Conservation (phyloP, 2,113 vertebrate genomes). For the Ammodytes marinus region DNA sequence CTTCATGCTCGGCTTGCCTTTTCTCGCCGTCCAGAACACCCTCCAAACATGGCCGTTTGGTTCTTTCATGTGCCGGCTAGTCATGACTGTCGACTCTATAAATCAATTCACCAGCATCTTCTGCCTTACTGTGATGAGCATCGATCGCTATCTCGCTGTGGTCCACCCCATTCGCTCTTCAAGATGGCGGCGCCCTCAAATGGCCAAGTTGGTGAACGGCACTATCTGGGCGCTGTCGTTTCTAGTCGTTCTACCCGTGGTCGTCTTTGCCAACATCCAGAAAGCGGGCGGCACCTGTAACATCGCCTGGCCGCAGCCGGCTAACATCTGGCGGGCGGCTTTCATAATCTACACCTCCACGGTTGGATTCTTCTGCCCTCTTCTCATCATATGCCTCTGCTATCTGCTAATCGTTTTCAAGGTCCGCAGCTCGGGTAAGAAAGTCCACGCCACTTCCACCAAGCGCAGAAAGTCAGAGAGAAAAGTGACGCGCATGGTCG, state of each 20-base stretch:
- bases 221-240: conserved; percentile 92
- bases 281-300: conserved; percentile 90
- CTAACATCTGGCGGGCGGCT: conserved; percentile 87
- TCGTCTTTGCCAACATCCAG: conserved; percentile 91
- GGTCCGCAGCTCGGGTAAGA: conserved; percentile 90
- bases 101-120: conserved; percentile 98
- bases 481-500: conserved; percentile 94
- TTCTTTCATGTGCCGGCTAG: conserved; percentile 91
- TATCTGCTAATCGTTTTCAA: conserved; percentile 95
- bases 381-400: conserved; percentile 96
- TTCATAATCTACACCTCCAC: conserved; percentile 95
- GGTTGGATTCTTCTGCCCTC: conserved; percentile 92
- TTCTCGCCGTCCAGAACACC: conserved; percentile 93
- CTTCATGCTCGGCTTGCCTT: conserved; percentile 94
- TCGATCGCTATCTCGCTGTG: conserved; percentile 95
- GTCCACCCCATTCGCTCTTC: conserved; percentile 93
- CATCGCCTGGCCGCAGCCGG: conserved; percentile 93
- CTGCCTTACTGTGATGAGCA: conserved; percentile 96
- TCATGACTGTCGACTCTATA: conserved; percentile 93
- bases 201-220: conserved; percentile 91
- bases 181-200: conserved; percentile 91
- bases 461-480: conserved; percentile 91
- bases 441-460: conserved; percentile 90
- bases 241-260: conserved; percentile 91
- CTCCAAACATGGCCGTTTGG: conserved; percentile 95